These are phyloP conservation scores for Notolepis coatsorum DNA, from an alignment of 2,797 vertebrate genomes.

Conservation along the genomic window DNA sequence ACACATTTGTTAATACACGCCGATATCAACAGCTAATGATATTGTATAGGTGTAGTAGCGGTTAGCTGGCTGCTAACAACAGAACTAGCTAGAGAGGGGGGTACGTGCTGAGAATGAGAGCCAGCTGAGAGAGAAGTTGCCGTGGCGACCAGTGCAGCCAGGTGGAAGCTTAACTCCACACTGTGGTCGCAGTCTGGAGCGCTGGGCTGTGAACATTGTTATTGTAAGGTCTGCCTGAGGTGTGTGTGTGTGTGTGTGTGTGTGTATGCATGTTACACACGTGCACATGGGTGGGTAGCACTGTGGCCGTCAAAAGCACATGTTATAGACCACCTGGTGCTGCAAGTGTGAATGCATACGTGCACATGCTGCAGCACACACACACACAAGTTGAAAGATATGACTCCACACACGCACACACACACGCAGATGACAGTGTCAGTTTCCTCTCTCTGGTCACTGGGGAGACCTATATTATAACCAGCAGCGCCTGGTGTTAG, in stretches of 20 bases:
- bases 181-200: too few species aligned
- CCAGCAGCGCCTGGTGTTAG: constrained; percentile 81
- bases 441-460: constrained; percentile 80
- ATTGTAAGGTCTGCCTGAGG: too few species aligned
- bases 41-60: too few species aligned
- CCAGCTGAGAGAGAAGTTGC: too few species aligned
- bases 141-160: too few species aligned
- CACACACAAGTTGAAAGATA: not conserved
- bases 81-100: too few species aligned
- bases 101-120: too few species aligned
- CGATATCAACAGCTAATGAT: too few species aligned
- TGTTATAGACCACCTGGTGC: constrained; percentile 75
- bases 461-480: constrained; percentile 83
- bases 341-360: constrained; percentile 26
- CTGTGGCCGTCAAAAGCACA: constrained; percentile 71
- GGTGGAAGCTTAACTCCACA: too few species aligned
- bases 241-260: not conserved
- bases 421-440: constrained; percentile 74
- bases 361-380: not conserved
- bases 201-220: too few species aligned
- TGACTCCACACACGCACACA: constrained; percentile 56
- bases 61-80: too few species aligned
- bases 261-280: constrained; percentile 32
- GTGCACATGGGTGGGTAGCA: constrained; percentile 64
- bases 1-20: too few species aligned